These are phyloP conservation scores for Aproaerema taeniolella DNA, from an alignment of 2,888 invertebrate genomes.

Conservation along the genomic window DNA sequence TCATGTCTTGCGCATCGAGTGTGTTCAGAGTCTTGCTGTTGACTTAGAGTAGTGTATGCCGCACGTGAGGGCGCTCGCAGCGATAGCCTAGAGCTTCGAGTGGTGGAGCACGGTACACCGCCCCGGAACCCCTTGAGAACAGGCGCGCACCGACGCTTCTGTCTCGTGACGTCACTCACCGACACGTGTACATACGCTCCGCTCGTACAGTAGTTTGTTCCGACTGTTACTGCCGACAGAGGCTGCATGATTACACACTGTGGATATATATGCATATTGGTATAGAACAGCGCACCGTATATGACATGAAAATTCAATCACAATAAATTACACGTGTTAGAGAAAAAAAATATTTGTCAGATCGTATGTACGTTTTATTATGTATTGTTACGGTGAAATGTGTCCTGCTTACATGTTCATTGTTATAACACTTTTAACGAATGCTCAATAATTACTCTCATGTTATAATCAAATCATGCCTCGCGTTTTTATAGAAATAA, in stretches of 20 bases:
- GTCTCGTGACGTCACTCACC: slow-evolving; percentile 48
- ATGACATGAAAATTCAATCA: slow-evolving; percentile 45
- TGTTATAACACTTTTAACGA: slow-evolving; percentile 33
- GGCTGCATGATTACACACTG: slow-evolving; percentile 66
- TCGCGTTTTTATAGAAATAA: no score
- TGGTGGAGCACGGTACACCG: slow-evolving; percentile 60
- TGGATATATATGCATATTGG: slow-evolving; percentile 58
- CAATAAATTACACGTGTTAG: slow-evolving; percentile 21
- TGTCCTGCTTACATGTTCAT: no score
- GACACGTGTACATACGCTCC: slow-evolving; percentile 68
- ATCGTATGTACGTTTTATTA: slow-evolving; percentile 11
- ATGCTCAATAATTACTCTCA: no score
- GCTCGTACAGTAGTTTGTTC: slow-evolving; percentile 59
- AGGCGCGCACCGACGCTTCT: slow-evolving; percentile 67
- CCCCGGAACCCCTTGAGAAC: slow-evolving; percentile 68
- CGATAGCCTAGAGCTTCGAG: slow-evolving; percentile 64
- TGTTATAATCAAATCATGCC: no score
- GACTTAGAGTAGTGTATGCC: slow-evolving; percentile 73
- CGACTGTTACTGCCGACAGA: slow-evolving; percentile 44
- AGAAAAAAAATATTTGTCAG: slow-evolving; percentile 20
- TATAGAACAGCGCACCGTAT: slow-evolving; percentile 54
- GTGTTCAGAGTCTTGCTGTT: slow-evolving; percentile 69
- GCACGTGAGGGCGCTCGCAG: slow-evolving; percentile 61
- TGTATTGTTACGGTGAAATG: slow-evolving; percentile 36
- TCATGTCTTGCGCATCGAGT: slow-evolving; percentile 68